Evolutionary conservation across 2,113 vertebrate genomes (phyloP).

Genomic region (Apeltes quadracus): DNA sequence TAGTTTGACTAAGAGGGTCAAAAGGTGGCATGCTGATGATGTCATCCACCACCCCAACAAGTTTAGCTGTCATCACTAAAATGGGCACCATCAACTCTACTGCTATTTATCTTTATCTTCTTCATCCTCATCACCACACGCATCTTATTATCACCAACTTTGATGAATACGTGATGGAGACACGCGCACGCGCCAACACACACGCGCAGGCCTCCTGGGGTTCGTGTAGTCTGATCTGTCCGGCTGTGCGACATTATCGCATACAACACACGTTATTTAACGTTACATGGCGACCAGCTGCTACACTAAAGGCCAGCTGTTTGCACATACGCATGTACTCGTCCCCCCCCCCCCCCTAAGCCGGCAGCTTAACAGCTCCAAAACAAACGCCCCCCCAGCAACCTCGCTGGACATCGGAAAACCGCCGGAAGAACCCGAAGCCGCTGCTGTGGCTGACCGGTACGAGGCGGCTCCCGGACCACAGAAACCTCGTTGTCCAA

Average conservation of each 20-base stretch:
- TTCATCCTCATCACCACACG: neutral
- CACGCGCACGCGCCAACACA: too few species aligned
- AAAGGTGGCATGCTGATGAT: slow-evolving; percentile 62
- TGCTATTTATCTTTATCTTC: neutral
- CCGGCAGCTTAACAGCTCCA: slow-evolving; percentile 20
- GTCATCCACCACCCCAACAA: slow-evolving; percentile 49
- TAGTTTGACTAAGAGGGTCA: slow-evolving; percentile 57
- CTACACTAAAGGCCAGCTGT: slow-evolving; percentile 49
- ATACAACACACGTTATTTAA: neutral
- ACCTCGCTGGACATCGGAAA: neutral
- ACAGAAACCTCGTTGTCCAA: slow-evolving; percentile 25
- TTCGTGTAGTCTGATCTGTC: neutral
- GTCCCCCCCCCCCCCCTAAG: neutral
- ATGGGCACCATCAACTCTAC: neutral
- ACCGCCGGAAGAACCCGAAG: neutral
- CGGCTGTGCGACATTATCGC: neutral
- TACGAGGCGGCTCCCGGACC: neutral
- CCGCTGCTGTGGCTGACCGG: neutral
- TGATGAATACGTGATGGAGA: neutral
- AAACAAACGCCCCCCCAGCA: slow-evolving; percentile 17
- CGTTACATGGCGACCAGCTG: neutral
- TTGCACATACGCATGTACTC: slow-evolving; percentile 40
- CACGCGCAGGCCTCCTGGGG: slow-evolving; percentile 27
- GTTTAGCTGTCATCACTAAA: slow-evolving; percentile 5
- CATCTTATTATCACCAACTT: neutral